phyloP scores from a whole-genome alignment of 2,888 invertebrate species.

The Dolichopus griseipennis region DNA sequence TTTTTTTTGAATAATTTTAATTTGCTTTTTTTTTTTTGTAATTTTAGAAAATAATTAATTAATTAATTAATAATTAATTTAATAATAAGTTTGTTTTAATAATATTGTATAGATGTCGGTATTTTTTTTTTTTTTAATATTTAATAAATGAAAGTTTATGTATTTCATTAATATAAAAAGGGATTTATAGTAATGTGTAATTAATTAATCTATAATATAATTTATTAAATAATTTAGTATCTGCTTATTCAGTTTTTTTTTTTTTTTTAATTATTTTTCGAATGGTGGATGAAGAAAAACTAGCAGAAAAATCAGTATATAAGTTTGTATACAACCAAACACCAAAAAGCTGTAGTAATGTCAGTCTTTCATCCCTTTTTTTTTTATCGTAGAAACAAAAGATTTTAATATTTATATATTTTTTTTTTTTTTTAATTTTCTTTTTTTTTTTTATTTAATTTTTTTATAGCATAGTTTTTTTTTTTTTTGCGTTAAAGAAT shows the following conservation, averaged over 20 bases:
- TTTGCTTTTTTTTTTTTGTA: no score
- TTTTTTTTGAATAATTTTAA: no score
- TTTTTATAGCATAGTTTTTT: constrained; percentile 15
- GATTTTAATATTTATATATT: not conserved
- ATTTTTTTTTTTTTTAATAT: no score
- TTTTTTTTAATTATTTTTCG: not conserved
- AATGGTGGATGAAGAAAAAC: not conserved
- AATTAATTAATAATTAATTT: no score
- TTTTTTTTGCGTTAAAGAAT: not conserved
- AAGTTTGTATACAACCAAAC: constrained; percentile 10
- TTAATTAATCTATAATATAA: constrained; percentile 2
- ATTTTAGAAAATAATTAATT: no score
- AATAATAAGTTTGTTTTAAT: no score
- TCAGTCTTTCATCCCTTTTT: constrained; percentile 12
- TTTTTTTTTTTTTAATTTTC: not conserved
- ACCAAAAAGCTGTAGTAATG: constrained; percentile 13
- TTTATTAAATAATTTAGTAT: not conserved
- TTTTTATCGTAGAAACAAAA: not conserved
- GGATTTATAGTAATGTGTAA: not conserved
- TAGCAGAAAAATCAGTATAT: not conserved
- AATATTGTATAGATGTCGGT: no score
- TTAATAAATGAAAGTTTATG: no score
- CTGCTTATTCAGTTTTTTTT: no score
- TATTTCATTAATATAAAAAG: not conserved
- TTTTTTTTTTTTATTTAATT: constrained; percentile 13